Evolutionary conservation across 2,888 invertebrate genomes (phyloP), one percentile per base, ranked within the genome.

Genomic region (Harpagoxenus sublaevis): DNA sequence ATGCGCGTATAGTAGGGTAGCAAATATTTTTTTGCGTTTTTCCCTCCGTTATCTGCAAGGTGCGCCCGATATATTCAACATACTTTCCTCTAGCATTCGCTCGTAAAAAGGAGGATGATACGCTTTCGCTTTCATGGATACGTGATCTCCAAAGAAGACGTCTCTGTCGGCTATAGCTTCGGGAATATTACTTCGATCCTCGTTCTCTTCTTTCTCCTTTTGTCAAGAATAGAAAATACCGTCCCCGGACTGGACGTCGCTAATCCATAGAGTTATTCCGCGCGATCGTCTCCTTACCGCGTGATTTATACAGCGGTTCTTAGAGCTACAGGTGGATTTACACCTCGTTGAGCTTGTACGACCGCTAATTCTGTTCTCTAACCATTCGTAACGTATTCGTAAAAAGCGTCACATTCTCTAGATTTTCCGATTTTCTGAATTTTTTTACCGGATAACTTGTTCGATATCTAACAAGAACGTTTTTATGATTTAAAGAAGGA

Each of bases 201-300:
- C 31, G 45, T 78, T 51, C 60, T 73, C 12, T 8, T 60, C n/a
- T 15, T 71, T 15, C 18, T 18, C 28, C 35, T 70, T 86, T 88
- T 79, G 57, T 85, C 83, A 65, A 70, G 8, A 28, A 45, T 74
- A 60, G 53, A 82, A 85, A 84, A 85, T 85, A 87, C 55, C 12
- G 62, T 55, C 15, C 60, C 39, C 77, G 75, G 87, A 86, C 89
- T 89, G 91, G 92, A 92, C 88, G 86, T 78, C 70, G 86, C 90
- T 92, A 92, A 92, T 92, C 91, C 90, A 84, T 31, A 85, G 90
- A 88, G 89, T 90, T 92, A 92, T 90, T 90, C 82, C 86, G 89
- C 85, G 87, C 88, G 90, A 92, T 92, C 89, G 91, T 87, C 83
- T 90, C 90, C 90, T 89, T 91, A 89, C 84, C 78, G 89, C 71